Evolutionary conservation across 35 echinoderm and acorn worm species (phyloP), one percentile per base, ranked within the genome.

Genomic region (Heliocidaris tuberculata): DNA sequence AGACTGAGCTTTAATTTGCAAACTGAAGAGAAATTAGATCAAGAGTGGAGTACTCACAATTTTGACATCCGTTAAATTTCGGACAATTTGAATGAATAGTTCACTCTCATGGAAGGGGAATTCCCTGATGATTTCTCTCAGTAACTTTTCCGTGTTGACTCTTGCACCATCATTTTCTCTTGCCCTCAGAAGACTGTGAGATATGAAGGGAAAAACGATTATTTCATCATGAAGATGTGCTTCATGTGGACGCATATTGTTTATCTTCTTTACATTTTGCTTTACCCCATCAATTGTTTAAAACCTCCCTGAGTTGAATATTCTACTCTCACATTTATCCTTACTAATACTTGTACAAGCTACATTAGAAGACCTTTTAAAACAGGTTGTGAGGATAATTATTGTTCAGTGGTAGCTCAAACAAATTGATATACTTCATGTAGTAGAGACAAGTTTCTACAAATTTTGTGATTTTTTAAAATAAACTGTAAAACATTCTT

Each of bases 21-120:
- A n/a, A 78, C 7, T 19, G 27, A 24, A 78, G 27, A 78, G 19
- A 19, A 78, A n/a, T n/a, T 4, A 78, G 19, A n/a, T n/a, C 65
- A 78, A 78, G 8, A 7, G 27, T 78, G 5, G 6, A 48, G 59
- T 86, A 93, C 97, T 96, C 87, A 97, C 97, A 10, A 92, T 85
- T 96, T 96, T 95, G 12, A 94, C 90, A 96, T 95, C 95, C 10
- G 98, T 95, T 17, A 99, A 59, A 95, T 96, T 99, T 56, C 98
- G 31, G 54, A 99, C 98, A 31, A 99, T 87, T 94, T 97, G 95
- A 54, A 95, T 70, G 12, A 99, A 96, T 10, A 99, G 94, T 52
- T 97, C 94, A 31, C 94, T 86, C 32, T 99, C 98, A 61, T 97
- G 97, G 85, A 96, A 97, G 47, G 98, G 97, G 59, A 95, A 99